Evolutionary conservation across 1,140 invertebrate genomes (phyloP).

Genomic region (Halesus radiatus): DNA sequence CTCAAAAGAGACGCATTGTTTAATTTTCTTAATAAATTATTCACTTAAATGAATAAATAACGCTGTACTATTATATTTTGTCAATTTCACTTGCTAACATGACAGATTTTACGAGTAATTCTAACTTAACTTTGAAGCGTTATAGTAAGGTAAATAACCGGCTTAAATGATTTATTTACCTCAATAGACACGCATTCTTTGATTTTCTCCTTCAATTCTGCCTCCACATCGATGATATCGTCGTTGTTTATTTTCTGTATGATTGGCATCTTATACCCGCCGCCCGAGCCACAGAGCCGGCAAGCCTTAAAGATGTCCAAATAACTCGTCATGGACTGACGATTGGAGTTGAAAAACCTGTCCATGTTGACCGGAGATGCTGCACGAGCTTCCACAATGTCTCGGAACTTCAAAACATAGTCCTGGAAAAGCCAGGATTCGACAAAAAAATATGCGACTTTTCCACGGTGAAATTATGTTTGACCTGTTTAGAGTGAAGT

Average conservation of each 20-base stretch:
- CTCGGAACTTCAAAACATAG: background rate
- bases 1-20: constrained; percentile 67
- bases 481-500: constrained; percentile 35
- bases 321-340: constrained; percentile 61
- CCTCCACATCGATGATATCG: constrained; percentile 58
- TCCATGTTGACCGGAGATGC: constrained; percentile 60
- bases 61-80: no score
- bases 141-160: no score
- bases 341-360: constrained; percentile 60
- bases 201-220: constrained; percentile 66
- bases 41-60: no score
- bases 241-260: constrained; percentile 61
- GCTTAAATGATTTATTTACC: constrained; percentile 58
- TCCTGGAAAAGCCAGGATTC: background rate
- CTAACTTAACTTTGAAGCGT: no score
- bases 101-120: no score
- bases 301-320: constrained; percentile 66
- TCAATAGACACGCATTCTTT: constrained; percentile 67
- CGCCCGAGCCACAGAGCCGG: constrained; percentile 66
- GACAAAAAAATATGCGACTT: background rate
- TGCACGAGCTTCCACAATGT: background rate
- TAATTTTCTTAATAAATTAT: constrained; percentile 64
- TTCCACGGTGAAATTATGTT: background rate
- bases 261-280: constrained; percentile 70
- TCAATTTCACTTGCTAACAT: no score